Evolutionary conservation across 1,140 invertebrate species (phyloP), one percentile per base, ranked within the genome.

Genomic region (Leptonema lineaticorne): DNA sequence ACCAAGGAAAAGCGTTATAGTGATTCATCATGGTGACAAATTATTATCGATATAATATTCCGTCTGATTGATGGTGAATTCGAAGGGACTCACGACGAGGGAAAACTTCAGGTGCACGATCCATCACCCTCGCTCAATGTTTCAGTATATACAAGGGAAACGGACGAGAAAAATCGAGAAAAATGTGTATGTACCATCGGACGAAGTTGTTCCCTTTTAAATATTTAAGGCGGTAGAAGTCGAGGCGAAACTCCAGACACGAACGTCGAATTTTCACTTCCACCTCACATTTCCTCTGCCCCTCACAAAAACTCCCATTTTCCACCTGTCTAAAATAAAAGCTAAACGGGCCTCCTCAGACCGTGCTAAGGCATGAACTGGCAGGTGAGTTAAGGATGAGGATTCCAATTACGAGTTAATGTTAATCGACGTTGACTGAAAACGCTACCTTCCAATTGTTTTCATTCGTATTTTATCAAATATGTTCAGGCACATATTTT

Each of bases 121-220:
- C 66, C 66, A 71, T 71, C 69, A 71, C 50, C 60, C 60, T 28
- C 24, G 16, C 50, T 26, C 70, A 68, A 69, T 68, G 70, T 69
- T 71, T 69, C 57, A 66, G 30, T n/a, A n/a, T n/a, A n/a, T n/a
- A n/a, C n/a, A 68, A 56, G 29, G 59, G 63, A 68, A 71, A 68
- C 57, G 58, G 24, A 41, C 30, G 59, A 26, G 37, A 53, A 48
- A 28, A 48, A 28, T 53, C 63, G 27, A 30, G n/a, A 50, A 33
- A 59, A 30, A 33, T 8, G 45, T 7, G 66, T 58, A 48, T 46
- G 50, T 57, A 62, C n/a, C n/a, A n/a, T n/a, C n/a, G n/a, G 60
- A 71, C 69, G 67, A 71, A 71, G 69, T 71, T 68, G 69, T 60
- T 59, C 60, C 66, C 56, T 64, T 41, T 53, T 71, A 69, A 71